Percentiles rank a stretch among this genome's conserved stretches.
Conservation (phyloP, 2,888 invertebrate species). For the Aproaerema taeniolella region DNA sequence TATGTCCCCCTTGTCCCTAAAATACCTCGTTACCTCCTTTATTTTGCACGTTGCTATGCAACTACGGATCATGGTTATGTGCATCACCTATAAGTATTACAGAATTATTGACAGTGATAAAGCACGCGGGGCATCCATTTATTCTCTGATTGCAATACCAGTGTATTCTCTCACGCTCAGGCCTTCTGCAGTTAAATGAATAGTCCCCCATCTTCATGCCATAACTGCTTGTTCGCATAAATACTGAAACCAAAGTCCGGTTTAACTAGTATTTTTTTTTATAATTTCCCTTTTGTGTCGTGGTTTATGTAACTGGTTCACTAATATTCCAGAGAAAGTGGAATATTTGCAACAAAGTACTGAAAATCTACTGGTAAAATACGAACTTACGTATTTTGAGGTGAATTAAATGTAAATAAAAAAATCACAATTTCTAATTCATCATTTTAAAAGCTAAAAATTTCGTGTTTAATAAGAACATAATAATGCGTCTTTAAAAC, state of each 20-base stretch:
- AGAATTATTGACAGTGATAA: conserved; percentile 3
- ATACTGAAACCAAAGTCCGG: background rate
- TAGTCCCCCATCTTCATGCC: background rate
- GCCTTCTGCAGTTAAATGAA: background rate
- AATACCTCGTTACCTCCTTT: background rate
- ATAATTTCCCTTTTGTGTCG: no score
- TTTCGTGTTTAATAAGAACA: no score
- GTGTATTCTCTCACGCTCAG: background rate
- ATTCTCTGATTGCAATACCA: background rate
- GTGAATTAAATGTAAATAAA: background rate
- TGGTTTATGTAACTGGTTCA: no score
- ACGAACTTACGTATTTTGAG: background rate
- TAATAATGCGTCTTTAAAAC: no score
- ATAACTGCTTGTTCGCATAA: background rate
- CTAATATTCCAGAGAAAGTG: background rate
- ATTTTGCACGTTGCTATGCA: no score
- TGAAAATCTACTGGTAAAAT: background rate
- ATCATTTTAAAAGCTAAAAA: no score
- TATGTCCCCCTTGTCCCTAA: background rate
- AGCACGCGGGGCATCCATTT: conserved; percentile 8
- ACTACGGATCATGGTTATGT: conserved; percentile 24
- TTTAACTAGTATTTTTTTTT: background rate
- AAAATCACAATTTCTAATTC: background rate
- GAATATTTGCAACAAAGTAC: background rate
- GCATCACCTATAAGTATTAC: conserved; percentile 4